Evolutionary conservation across 2,113 vertebrate species (phyloP).

Genomic region (Otus sunia): DNA sequence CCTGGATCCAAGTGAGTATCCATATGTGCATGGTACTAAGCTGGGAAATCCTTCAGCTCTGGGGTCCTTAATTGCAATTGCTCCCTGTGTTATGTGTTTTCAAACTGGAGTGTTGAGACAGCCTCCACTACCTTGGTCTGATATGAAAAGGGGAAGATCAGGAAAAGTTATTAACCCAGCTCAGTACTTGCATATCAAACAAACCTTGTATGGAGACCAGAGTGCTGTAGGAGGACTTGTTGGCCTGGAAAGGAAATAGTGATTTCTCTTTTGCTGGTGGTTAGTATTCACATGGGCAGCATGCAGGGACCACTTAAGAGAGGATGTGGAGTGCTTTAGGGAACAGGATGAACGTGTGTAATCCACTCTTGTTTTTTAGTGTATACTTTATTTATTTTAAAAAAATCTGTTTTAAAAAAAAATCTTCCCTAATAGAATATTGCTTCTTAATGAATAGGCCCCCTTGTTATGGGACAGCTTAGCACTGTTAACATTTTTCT

Average conservation of each 20-base stretch:
- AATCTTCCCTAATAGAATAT: neutral
- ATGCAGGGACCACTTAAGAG: neutral
- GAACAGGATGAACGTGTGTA: neutral
- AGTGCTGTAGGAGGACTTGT: neutral
- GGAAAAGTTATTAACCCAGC: neutral
- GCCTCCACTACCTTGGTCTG: neutral
- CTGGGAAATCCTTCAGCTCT: neutral
- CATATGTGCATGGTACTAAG: neutral
- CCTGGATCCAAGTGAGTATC: no score
- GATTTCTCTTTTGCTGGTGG: neutral
- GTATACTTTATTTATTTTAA: neutral
- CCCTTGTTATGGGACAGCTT: constrained; percentile 11
- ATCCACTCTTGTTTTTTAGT: neutral
- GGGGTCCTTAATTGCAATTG: no score
- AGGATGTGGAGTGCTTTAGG: neutral
- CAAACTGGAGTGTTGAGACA: neutral
- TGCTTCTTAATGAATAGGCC: constrained; percentile 2
- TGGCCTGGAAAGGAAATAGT: neutral
- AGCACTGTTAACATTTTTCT: constrained; percentile 47
- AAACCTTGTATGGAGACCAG: neutral
- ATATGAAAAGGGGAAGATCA: neutral
- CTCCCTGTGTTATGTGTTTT: neutral
- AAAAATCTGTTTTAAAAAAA: neutral
- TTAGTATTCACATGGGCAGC: neutral
- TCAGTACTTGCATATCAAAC: neutral